A percentile compares a stretch with the other conserved stretches of the same genome.
These are phyloP conservation scores for Himantopus leucocephalus DNA, from an alignment of 2,113 vertebrate genomes.

Conservation along the genomic window DNA sequence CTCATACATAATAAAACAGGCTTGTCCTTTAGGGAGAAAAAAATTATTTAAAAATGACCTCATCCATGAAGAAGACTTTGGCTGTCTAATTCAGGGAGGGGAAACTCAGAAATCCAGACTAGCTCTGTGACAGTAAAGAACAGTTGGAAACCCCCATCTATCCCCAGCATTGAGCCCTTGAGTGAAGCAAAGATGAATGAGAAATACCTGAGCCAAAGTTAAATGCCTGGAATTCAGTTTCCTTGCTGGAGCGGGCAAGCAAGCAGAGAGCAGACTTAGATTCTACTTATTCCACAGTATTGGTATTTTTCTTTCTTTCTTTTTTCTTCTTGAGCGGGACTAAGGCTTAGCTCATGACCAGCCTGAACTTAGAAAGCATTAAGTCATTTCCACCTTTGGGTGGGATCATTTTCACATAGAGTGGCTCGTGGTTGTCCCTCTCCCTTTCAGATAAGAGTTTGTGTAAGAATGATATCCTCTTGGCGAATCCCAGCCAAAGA, in stretches of 20 bases:
- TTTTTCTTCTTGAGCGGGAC: neutral
- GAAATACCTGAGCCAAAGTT: neutral
- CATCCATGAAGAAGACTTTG: neutral
- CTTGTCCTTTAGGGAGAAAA: neutral
- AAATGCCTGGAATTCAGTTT: neutral
- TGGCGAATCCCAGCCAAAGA: neutral
- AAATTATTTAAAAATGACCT: neutral
- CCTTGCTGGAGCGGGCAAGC: neutral
- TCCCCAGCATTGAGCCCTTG: neutral
- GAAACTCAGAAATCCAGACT: neutral
- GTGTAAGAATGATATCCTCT: neutral
- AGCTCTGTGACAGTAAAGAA: neutral
- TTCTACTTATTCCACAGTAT: neutral
- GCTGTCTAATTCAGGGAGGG: neutral
- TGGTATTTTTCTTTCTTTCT: neutral
- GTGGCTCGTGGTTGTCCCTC: neutral
- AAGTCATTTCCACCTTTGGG: slow-evolving; percentile 38
- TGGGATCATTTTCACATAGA: neutral
- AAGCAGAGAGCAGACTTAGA: neutral
- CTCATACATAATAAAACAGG: neutral
- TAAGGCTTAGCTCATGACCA: neutral
- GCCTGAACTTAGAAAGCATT: neutral
- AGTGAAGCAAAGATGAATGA: neutral
- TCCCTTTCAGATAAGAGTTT: neutral
- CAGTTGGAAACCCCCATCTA: neutral